These are phyloP conservation scores for Gallinago jamesoni DNA, from an alignment of 2,113 vertebrate species.

Conservation along the genomic window DNA sequence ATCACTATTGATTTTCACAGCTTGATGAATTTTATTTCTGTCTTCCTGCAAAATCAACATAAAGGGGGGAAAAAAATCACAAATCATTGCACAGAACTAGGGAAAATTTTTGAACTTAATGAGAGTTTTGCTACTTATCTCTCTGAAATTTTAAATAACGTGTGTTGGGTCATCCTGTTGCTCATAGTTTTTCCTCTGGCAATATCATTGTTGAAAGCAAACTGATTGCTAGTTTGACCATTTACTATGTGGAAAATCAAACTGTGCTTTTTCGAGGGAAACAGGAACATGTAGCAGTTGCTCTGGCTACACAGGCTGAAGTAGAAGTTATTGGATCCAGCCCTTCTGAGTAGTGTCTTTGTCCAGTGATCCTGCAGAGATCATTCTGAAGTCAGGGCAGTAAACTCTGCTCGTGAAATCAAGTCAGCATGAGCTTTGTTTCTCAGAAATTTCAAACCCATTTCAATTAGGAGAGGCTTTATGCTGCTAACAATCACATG, in stretches of 20 bases:
- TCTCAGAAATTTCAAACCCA: background rate
- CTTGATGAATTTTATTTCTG: conserved; percentile 23
- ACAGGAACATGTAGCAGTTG: background rate
- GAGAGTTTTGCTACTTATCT: background rate
- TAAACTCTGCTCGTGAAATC: background rate
- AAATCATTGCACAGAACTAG: background rate
- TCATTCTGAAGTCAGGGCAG: background rate
- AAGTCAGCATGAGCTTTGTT: background rate
- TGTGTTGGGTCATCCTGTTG: background rate
- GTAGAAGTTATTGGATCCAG: background rate
- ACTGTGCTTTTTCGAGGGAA: background rate
- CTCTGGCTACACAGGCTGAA: background rate
- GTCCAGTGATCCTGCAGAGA: background rate
- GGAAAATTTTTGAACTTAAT: background rate
- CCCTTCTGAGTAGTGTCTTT: background rate
- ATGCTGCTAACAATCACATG: background rate
- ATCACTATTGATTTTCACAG: conserved; percentile 43
- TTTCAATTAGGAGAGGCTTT: background rate
- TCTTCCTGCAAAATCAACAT: conserved; percentile 2
- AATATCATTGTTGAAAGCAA: background rate
- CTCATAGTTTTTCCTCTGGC: background rate
- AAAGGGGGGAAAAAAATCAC: background rate
- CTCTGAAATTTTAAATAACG: background rate
- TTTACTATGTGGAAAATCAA: background rate
- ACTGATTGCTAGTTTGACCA: background rate